Evolutionary conservation across 2,797 vertebrate genomes (phyloP).

Genomic region (Tenualosa thibaudeaui): DNA sequence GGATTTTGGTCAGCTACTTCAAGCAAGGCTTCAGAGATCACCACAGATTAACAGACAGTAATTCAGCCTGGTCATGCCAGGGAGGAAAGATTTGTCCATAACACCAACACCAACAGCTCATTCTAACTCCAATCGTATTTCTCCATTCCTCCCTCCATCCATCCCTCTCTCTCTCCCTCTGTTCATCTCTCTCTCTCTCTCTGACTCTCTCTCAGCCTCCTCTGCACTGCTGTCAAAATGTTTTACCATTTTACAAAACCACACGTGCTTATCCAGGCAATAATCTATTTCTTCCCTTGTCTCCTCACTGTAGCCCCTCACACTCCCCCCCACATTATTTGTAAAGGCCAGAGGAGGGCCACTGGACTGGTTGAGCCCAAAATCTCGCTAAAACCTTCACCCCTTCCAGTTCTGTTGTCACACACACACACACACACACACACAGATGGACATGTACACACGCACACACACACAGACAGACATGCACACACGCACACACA

Average conservation of each 20-base stretch:
- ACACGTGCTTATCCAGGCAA: background rate
- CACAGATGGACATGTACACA: no score
- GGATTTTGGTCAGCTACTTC: background rate
- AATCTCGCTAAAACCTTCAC: no score
- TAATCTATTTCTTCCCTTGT: background rate
- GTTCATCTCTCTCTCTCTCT: background rate
- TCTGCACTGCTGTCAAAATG: background rate
- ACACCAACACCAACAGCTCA: background rate
- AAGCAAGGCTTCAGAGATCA: background rate
- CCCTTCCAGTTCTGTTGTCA: no score
- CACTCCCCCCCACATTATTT: background rate
- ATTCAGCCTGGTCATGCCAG: background rate
- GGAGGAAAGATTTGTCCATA: background rate
- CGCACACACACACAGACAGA: no score
- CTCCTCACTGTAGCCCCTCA: background rate
- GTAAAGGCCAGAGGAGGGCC: no score
- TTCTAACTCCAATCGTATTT: background rate
- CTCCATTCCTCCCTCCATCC: background rate
- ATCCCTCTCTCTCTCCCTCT: background rate
- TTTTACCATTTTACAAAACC: constrained; percentile 10
- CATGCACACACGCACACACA: no score
- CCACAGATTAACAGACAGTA: background rate
- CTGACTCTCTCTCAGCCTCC: background rate
- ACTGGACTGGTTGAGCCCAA: no score
- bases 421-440: no score